Evolutionary conservation across 2,797 vertebrate genomes (phyloP).

Genomic region (Amblyopsis hoosieri): DNA sequence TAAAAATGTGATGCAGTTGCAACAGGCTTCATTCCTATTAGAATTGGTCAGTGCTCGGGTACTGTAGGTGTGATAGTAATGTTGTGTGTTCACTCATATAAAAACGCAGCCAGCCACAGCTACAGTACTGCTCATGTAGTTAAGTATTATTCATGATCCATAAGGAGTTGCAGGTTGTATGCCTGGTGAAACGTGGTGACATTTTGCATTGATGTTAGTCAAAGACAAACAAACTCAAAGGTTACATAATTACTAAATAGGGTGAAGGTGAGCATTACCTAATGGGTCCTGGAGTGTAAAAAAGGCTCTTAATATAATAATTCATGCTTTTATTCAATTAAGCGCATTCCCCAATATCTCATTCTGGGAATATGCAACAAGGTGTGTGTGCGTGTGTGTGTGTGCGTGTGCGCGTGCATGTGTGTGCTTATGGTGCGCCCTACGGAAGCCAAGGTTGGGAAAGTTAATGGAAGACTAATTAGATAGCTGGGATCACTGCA

Average conservation of each 20-base stretch:
- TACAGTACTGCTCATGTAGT: background rate
- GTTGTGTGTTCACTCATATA: background rate
- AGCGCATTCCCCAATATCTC: conserved; percentile 25
- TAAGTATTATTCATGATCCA: background rate
- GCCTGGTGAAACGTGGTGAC: too few relatives aligned
- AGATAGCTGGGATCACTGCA: conserved; percentile 80
- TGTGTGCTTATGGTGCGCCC: conserved; percentile 53
- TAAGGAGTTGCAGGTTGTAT: too few relatives aligned
- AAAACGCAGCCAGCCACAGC: background rate
- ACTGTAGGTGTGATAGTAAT: background rate
- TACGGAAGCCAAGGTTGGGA: conserved; percentile 76
- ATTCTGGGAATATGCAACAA: conserved; percentile 13
- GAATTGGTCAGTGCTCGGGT: background rate
- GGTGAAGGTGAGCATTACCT: conserved; percentile 4
- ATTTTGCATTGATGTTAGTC: too few relatives aligned
- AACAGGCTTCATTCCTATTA: background rate
- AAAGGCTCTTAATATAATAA: conserved; percentile 22
- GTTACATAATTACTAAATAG: background rate
- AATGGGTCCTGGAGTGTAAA: conserved; percentile 15
- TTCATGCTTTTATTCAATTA: conserved; percentile 27
- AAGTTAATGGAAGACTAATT: conserved; percentile 82
- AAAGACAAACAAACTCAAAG: too few relatives aligned
- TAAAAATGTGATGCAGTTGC: background rate
- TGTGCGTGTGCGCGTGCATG: conserved; percentile 19
- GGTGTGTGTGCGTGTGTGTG: conserved; percentile 5